Evolutionary conservation across 2,888 invertebrate species (phyloP).

Genomic region (Rhingia campestris): DNA sequence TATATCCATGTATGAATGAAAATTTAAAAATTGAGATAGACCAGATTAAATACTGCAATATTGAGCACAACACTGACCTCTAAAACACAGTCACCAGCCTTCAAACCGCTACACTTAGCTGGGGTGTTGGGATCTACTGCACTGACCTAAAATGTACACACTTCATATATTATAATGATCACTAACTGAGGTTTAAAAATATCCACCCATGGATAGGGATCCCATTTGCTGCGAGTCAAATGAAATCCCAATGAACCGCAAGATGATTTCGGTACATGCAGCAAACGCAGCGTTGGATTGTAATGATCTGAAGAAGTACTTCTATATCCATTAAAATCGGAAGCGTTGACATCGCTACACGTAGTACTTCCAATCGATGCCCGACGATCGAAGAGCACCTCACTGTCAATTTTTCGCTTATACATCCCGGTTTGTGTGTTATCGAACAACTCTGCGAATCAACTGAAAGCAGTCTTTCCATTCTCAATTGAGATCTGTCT

Average conservation of each 20-base stretch:
- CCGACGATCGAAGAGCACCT: constrained; percentile 55
- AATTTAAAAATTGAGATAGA: no score
- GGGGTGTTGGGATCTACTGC: constrained; percentile 86
- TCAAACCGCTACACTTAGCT: constrained; percentile 86
- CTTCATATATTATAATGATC: constrained; percentile 6
- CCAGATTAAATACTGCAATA: neutral
- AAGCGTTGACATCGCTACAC: constrained; percentile 25
- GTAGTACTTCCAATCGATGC: constrained; percentile 46
- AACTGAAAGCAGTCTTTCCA: constrained; percentile 51
- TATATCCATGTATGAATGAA: no score
- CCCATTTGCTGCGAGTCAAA: constrained; percentile 90
- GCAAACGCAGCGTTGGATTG: constrained; percentile 79
- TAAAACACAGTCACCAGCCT: constrained; percentile 88
- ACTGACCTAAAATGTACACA: constrained; percentile 83
- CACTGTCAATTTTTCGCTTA: constrained; percentile 57
- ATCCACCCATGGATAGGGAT: constrained; percentile 91
- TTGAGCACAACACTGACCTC: constrained; percentile 84
- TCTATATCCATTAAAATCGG: constrained; percentile 27
- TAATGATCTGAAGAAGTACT: constrained; percentile 76
- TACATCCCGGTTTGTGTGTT: constrained; percentile 52
- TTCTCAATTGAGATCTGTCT: constrained; percentile 22
- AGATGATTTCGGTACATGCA: constrained; percentile 86
- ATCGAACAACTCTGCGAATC: constrained; percentile 32
- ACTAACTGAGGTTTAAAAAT: constrained; percentile 16
- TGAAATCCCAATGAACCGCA: constrained; percentile 87